A percentile compares a stretch with the other conserved stretches of the same genome.
Evolutionary conservation across 2,888 invertebrate species (phyloP).

Genomic region (Cantharis rustica): DNA sequence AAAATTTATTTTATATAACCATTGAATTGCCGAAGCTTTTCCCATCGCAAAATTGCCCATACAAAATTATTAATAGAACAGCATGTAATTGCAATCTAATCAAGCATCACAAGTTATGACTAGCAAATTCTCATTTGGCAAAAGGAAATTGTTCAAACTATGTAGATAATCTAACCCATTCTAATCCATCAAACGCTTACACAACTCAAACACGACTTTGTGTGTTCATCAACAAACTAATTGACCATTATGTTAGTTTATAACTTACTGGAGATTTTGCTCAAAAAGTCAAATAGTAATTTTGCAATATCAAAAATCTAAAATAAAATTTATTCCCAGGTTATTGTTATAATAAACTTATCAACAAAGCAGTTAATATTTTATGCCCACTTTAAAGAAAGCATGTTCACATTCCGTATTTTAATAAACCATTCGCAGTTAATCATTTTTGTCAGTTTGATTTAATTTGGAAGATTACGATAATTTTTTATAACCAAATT

Average conservation of each 20-base stretch:
- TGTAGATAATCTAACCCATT: neutral
- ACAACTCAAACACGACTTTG: neutral
- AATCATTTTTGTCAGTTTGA: neutral
- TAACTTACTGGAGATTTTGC: neutral
- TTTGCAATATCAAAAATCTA: neutral
- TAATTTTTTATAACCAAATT: neutral
- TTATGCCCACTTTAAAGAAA: neutral
- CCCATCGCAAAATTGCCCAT: neutral
- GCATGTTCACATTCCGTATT: slow-evolving; percentile 5
- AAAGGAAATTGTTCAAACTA: neutral
- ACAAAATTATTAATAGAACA: neutral
- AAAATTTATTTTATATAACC: neutral
- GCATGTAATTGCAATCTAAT: neutral
- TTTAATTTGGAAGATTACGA: neutral
- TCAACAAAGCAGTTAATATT: neutral
- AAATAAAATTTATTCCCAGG: neutral
- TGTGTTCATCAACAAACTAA: neutral
- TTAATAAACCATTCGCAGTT: neutral
- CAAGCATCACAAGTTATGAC: neutral
- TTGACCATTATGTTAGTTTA: neutral
- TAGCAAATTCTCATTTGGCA: neutral
- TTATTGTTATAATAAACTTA: neutral
- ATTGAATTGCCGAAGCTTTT: neutral
- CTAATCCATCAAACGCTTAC: neutral
- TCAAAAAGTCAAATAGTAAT: neutral